phyloP scores from a whole-genome alignment of 1,140 invertebrate species.

The Papilio polytes region DNA sequence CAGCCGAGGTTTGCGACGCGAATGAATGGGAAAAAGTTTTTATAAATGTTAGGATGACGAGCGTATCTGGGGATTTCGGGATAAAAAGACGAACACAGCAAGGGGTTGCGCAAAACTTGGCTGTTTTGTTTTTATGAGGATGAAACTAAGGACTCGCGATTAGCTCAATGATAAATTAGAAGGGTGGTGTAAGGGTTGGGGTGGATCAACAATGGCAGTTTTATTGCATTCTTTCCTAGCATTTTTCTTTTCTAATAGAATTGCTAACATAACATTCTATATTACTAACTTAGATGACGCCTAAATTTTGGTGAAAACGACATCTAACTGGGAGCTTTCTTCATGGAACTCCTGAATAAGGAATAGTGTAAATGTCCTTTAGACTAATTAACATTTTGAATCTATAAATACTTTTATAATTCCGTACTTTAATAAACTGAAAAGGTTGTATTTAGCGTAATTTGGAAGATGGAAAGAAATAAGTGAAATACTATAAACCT shows the following conservation, averaged over 20 bases:
- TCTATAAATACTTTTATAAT: background rate
- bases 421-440: background rate
- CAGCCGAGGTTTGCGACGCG: background rate
- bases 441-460: too few species aligned
- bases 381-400: too few species aligned
- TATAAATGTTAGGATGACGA: background rate
- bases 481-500: background rate
- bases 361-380: too few species aligned
- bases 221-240: too few species aligned
- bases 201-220: background rate
- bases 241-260: too few species aligned
- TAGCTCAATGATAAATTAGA: background rate
- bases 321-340: too few species aligned
- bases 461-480: background rate
- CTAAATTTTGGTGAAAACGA: too few species aligned
- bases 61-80: background rate
- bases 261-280: too few species aligned
- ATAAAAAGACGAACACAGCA: background rate
- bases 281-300: too few species aligned
- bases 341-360: too few species aligned
- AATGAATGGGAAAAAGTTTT: constrained; percentile 10
- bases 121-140: background rate
- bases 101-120: background rate
- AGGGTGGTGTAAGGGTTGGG: background rate
- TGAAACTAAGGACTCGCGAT: background rate